Evolutionary conservation across 2,888 invertebrate species (phyloP), one percentile per base, ranked within the genome.

Genomic region (Xestia sexstrigata): DNA sequence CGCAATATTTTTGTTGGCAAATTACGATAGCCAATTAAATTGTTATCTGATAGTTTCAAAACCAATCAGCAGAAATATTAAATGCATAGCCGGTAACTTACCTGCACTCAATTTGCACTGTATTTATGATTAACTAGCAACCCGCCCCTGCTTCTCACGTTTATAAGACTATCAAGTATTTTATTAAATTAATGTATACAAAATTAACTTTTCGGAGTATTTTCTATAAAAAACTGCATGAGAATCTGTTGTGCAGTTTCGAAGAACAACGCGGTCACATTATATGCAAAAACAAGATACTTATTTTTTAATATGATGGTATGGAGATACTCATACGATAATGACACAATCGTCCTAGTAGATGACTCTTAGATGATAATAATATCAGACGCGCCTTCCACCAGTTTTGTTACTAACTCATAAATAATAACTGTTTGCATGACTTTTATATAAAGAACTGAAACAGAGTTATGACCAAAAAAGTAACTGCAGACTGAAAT

Each of bases 391-490:
- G 3, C 13, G 0, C 45, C 17, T n/a, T 52, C 15, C 47, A 0
- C 13, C 5, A 52, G 11, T 65, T 39, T 26, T n/a, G 30, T 42
- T 20, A 42, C 39, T 68, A 69, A 77, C n/a, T 60, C n/a, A 9
- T 11, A 76, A 63, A 71, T 65, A 65, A 78, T 45, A 30, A 26
- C 60, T 23, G 9, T 13, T 49, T 69, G 8, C 30, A 17, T 65
- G 20, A 74, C 39, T 49, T 68, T 62, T 74, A 58, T 42, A 17
- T 63, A 55, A 69, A 35, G 15, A 26, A 45, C n/a, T 7, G 30
- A n/a, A 74, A 35, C 20, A 9, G 20, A 3, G 30, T 8, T 30
- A 9, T 23, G 39, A 5, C n/a, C 13, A 65, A 69, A 45, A 55
- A 55, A 23, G 3, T 60, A 30, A 26, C 6, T 2, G 9, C 45